phyloP scores from a whole-genome alignment of 1,140 invertebrate species.

The Telenomus remus region DNA sequence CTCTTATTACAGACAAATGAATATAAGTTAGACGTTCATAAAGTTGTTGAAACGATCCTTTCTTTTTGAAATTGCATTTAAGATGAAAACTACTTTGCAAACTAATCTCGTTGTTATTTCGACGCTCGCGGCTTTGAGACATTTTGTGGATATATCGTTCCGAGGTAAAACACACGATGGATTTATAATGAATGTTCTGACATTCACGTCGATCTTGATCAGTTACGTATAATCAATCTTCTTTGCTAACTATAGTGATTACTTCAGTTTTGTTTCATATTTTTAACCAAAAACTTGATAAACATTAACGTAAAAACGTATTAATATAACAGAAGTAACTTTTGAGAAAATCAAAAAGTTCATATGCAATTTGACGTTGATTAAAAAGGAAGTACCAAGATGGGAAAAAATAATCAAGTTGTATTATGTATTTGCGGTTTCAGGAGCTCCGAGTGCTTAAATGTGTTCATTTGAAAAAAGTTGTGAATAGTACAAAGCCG shows the following conservation, averaged over 20 bases:
- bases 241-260: not conserved
- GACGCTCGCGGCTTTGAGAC: slow-evolving; percentile 30
- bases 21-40: slow-evolving; percentile 57
- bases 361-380: not conserved
- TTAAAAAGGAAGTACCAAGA: too few species aligned
- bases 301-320: too few species aligned
- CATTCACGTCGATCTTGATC: slow-evolving; percentile 30
- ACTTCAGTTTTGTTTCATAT: not conserved
- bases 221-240: slow-evolving; percentile 18
- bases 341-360: too few species aligned
- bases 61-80: slow-evolving; percentile 56
- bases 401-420: too few species aligned
- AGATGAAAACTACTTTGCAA: slow-evolving; percentile 52
- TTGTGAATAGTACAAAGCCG: slow-evolving; percentile 42
- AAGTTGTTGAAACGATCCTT: slow-evolving; percentile 48
- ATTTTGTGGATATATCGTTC: slow-evolving; percentile 26
- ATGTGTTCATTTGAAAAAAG: slow-evolving; percentile 37
- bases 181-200: slow-evolving; percentile 44
- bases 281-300: not conserved
- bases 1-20: slow-evolving; percentile 54
- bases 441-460: slow-evolving; percentile 1
- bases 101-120: slow-evolving; percentile 51
- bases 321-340: too few species aligned
- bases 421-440: too few species aligned
- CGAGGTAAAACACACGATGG: slow-evolving; percentile 10